Conservation (phyloP, 2,888 invertebrate species). For the Choreutis nemorana region DNA sequence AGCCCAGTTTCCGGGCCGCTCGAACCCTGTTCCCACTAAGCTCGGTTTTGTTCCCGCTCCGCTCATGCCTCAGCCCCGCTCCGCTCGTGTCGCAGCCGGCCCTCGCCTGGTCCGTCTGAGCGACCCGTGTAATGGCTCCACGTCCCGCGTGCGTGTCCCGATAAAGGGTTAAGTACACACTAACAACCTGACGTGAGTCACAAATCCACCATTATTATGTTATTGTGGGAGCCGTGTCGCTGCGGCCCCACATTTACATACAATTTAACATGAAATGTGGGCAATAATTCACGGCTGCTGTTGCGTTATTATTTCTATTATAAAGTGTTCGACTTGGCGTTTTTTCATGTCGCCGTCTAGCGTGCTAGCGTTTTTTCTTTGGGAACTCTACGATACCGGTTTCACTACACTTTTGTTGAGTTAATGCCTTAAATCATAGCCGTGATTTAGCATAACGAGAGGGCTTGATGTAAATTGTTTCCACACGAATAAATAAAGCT, state of each 20-base stretch:
- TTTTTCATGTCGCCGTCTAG: conserved; percentile 43
- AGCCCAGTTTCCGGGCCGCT: too few species aligned
- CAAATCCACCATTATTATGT: conserved; percentile 66
- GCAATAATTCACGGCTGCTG: conserved; percentile 58
- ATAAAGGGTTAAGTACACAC: conserved; percentile 66
- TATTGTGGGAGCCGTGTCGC: conserved; percentile 62
- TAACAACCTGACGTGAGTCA: conserved; percentile 65
- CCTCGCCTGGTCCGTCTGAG: conserved; percentile 14
- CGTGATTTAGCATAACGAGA: conserved; percentile 29
- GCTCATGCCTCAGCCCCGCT: too few species aligned
- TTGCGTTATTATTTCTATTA: conserved; percentile 61
- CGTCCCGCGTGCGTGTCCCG: conserved; percentile 62
- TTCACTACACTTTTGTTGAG: conserved; percentile 3
- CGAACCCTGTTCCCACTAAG: too few species aligned
- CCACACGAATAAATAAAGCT: too few species aligned
- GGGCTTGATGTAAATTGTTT: too few species aligned
- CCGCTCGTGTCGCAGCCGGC: too few species aligned
- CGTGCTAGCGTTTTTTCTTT: conserved; percentile 30
- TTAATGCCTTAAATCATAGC: conserved; percentile 31
- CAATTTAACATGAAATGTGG: conserved; percentile 65
- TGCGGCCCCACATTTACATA: conserved; percentile 59
- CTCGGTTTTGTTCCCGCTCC: too few species aligned
- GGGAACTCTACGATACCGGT: neutral
- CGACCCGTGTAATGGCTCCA: conserved; percentile 60
- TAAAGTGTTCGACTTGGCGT: conserved; percentile 54